Conservation (phyloP, 2,113 vertebrate species). For the Sphyrna mokarran region DNA sequence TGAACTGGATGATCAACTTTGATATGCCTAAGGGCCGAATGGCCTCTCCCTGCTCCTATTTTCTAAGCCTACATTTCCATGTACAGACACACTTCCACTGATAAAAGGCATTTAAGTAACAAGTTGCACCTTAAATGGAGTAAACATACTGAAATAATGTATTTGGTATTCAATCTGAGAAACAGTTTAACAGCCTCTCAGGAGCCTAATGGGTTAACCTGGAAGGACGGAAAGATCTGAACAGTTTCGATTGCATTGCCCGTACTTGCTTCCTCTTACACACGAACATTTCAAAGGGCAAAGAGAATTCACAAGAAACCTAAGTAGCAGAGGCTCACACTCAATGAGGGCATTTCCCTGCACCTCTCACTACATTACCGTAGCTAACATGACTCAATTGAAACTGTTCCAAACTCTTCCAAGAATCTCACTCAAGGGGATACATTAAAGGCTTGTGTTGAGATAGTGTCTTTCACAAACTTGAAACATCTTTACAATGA, state of each 20-base stretch:
- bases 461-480: neutral
- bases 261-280: neutral
- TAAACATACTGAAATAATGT: neutral
- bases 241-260: neutral
- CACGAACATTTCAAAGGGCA: neutral
- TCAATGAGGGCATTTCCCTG: neutral
- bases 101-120: neutral
- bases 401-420: neutral
- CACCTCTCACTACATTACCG: neutral
- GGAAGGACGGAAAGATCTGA: neutral
- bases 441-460: neutral
- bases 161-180: neutral
- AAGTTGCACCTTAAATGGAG: neutral
- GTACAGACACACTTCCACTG: neutral
- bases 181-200: neutral
- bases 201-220: neutral
- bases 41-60: too few species aligned
- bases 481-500: neutral
- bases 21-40: too few species aligned
- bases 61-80: too few species aligned
- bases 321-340: neutral
- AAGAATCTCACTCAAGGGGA: neutral
- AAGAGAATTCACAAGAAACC: neutral
- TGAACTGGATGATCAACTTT: too few species aligned
- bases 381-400: neutral